Conservation (phyloP, 2,888 invertebrate genomes). For the Drosophila anomalata region DNA sequence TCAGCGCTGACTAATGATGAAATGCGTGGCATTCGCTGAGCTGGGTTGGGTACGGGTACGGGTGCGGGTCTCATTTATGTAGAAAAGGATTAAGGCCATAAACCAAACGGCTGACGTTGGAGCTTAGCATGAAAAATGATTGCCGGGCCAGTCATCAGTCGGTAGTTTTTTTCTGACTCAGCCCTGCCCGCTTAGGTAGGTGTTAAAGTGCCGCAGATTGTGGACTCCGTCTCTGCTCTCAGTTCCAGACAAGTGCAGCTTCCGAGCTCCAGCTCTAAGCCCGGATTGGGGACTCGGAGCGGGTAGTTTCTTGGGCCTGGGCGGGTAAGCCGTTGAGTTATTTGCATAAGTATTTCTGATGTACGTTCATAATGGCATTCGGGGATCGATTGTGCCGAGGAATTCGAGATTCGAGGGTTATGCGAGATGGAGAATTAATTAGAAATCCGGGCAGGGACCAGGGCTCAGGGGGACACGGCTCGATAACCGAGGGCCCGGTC, state of each 20-base stretch:
- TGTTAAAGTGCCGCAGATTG: constrained; percentile 74
- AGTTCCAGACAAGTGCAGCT: constrained; percentile 29
- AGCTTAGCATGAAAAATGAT: constrained; percentile 80
- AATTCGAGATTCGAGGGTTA: constrained; percentile 19
- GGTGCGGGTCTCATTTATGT: constrained; percentile 71
- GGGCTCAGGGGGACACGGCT: neutral
- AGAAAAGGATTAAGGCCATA: constrained; percentile 79
- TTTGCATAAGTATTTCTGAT: constrained; percentile 59
- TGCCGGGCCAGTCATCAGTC: constrained; percentile 67
- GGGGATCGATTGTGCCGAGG: constrained; percentile 1
- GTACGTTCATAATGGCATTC: constrained; percentile 57
- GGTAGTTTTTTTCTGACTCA: constrained; percentile 34
- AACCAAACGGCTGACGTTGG: constrained; percentile 79
- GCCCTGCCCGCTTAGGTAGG: constrained; percentile 66
- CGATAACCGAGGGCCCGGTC: neutral
- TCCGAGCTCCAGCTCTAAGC: constrained; percentile 10
- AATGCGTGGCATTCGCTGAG: constrained; percentile 75
- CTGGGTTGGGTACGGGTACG: constrained; percentile 33
- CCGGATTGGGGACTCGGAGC: constrained; percentile 39
- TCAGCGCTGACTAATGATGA: constrained; percentile 78
- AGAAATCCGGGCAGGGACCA: constrained; percentile 13
- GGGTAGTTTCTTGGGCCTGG: constrained; percentile 33
- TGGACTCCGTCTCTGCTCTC: constrained; percentile 25
- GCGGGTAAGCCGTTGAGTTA: constrained; percentile 61
- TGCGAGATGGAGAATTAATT: constrained; percentile 39